Evolutionary conservation across 92 coral and sea anemone species (phyloP).

Genomic region (Meandrina meandrites): DNA sequence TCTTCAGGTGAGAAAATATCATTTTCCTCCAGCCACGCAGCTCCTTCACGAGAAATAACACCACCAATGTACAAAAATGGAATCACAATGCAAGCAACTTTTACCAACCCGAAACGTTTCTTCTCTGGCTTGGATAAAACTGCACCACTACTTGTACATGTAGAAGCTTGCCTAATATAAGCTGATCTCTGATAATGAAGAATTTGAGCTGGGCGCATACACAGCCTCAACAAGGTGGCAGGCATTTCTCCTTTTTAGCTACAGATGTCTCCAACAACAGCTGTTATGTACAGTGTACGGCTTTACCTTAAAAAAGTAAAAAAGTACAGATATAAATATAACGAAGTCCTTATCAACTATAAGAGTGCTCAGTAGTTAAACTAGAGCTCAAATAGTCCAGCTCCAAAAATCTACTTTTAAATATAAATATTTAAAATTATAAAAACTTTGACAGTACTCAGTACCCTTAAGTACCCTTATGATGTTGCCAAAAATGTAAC

Average conservation of each 20-base stretch:
- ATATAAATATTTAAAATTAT: too few species aligned
- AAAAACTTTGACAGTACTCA: too few species aligned
- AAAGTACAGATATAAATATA: background rate
- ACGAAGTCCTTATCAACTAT: too few species aligned
- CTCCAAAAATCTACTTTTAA: too few species aligned
- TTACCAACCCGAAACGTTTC: constrained; percentile 64
- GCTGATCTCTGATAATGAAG: background rate
- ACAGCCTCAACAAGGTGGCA: constrained; percentile 5
- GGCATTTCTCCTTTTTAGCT: background rate
- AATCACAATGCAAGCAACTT: constrained; percentile 52
- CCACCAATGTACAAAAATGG: constrained; percentile 80
- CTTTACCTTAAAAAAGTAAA: background rate
- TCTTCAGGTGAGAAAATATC: constrained; percentile 90
- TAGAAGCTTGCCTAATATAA: constrained; percentile 3
- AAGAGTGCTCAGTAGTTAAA: too few species aligned
- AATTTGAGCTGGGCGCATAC: constrained; percentile 2
- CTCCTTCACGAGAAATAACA: constrained; percentile 82
- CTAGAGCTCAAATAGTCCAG: too few species aligned
- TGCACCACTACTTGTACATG: constrained; percentile 44
- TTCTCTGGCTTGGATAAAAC: constrained; percentile 65
- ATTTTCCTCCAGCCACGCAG: constrained; percentile 90
- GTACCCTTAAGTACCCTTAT: too few species aligned
- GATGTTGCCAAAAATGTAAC: too few species aligned
- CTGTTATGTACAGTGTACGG: background rate
- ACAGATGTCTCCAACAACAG: background rate